Percentiles rank a stretch among this genome's conserved stretches.
Conservation (phyloP, 1,140 invertebrate species). For the Papilio aristodemus region DNA sequence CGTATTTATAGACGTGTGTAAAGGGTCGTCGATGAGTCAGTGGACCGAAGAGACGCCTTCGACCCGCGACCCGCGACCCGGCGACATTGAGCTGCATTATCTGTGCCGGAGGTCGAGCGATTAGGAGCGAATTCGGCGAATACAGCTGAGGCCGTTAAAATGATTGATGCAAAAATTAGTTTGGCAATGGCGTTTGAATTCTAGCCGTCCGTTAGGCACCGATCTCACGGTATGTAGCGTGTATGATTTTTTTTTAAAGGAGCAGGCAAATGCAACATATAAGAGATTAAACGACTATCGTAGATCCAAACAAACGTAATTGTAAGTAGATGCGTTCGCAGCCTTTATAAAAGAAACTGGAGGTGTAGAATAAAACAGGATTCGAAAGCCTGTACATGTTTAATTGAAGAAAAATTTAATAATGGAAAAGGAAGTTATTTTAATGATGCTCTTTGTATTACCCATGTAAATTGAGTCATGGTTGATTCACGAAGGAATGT, state of each 20-base stretch:
- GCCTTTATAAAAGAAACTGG: background rate
- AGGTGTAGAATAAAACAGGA: background rate
- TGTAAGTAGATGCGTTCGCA: no score
- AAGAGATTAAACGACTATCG: no score
- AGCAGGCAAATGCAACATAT: no score
- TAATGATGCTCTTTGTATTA: background rate
- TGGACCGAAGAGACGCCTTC: constrained; percentile 25
- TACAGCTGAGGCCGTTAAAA: constrained; percentile 60
- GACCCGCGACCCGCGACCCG: constrained; percentile 37
- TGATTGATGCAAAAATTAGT: constrained; percentile 62
- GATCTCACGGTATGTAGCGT: background rate
- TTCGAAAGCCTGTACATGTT: background rate
- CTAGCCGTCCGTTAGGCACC: background rate
- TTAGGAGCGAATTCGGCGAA: constrained; percentile 59
- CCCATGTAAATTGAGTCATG: no score
- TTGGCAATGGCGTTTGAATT: constrained; percentile 55
- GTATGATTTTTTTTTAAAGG: background rate
- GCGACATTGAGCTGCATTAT: constrained; percentile 59
- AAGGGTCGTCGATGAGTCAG: constrained; percentile 38
- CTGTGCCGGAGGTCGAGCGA: constrained; percentile 40
- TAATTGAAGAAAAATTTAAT: background rate
- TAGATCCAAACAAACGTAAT: no score
- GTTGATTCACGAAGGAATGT: constrained; percentile 5
- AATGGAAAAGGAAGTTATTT: constrained; percentile 17
- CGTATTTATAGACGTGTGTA: constrained; percentile 28